phyloP scores from a whole-genome alignment of 2,888 invertebrate genomes.

The Apotomis capreana region DNA sequence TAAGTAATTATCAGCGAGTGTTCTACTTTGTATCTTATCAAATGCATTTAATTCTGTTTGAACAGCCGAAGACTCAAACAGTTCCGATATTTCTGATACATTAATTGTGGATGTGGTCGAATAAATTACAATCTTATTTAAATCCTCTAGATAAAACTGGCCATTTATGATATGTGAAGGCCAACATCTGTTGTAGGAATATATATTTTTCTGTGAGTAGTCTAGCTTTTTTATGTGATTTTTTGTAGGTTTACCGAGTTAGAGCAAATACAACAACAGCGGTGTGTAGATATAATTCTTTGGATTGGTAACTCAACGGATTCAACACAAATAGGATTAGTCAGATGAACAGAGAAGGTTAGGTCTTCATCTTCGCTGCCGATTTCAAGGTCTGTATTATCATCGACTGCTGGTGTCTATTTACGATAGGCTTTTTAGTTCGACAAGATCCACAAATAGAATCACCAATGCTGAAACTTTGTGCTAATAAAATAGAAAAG shows the following conservation, averaged over 20 bases:
- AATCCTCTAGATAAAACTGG: conserved; percentile 11
- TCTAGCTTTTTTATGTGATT: no score
- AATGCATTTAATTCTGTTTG: conserved; percentile 9
- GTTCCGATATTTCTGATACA: conserved; percentile 1
- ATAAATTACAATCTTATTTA: conserved; percentile 12
- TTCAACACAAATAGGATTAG: background rate
- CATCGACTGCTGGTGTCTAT: background rate
- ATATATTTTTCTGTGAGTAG: no score
- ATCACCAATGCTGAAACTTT: background rate
- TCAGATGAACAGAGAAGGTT: background rate
- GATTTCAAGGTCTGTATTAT: background rate
- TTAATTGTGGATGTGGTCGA: conserved; percentile 7
- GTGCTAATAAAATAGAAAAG: background rate
- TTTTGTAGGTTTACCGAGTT: no score
- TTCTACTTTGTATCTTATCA: background rate
- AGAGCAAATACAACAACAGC: no score
- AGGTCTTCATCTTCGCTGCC: background rate
- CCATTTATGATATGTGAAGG: conserved; percentile 11
- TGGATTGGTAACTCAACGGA: background rate
- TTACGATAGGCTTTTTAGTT: no score
- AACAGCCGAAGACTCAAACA: conserved; percentile 11
- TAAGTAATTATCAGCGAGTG: no score
- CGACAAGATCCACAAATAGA: no score
- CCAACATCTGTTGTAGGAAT: background rate
- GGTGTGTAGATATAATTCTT: no score